Evolutionary conservation across 2,888 invertebrate species (phyloP).

Genomic region (Rhynchonema sp.): DNA sequence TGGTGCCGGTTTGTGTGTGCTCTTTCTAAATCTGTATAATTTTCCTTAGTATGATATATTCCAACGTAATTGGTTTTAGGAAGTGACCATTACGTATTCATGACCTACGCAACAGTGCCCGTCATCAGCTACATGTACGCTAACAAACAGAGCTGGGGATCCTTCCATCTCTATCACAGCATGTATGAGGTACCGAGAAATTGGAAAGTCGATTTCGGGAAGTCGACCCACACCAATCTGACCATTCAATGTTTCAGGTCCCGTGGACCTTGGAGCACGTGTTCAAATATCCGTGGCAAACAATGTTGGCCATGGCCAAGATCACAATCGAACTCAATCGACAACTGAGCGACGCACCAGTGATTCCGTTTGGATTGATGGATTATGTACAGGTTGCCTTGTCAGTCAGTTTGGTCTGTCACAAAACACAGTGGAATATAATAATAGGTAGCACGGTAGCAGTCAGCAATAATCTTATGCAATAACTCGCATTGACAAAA

Average conservation of each 20-base stretch:
- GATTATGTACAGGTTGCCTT: too few species aligned
- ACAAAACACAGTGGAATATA: too few species aligned
- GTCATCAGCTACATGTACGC: background rate
- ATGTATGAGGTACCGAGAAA: background rate
- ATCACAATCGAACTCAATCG: background rate
- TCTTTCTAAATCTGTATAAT: background rate
- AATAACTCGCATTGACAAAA: too few species aligned
- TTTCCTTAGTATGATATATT: background rate
- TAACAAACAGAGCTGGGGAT: background rate
- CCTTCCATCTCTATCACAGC: background rate
- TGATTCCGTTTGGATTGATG: background rate
- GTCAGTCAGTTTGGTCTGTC: too few species aligned
- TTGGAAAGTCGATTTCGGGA: too few species aligned
- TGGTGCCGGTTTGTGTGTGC: background rate
- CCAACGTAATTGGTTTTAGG: too few species aligned
- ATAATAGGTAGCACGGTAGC: too few species aligned
- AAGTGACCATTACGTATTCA: background rate
- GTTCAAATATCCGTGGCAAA: background rate
- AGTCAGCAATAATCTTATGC: too few species aligned
- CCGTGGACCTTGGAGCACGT: background rate
- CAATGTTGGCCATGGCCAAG: background rate
- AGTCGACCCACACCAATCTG: background rate
- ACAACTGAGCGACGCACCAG: background rate
- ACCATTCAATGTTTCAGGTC: background rate
- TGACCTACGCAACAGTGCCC: background rate